Evolutionary conservation across 1,140 invertebrate species (phyloP).

Genomic region (Heliconius himera): DNA sequence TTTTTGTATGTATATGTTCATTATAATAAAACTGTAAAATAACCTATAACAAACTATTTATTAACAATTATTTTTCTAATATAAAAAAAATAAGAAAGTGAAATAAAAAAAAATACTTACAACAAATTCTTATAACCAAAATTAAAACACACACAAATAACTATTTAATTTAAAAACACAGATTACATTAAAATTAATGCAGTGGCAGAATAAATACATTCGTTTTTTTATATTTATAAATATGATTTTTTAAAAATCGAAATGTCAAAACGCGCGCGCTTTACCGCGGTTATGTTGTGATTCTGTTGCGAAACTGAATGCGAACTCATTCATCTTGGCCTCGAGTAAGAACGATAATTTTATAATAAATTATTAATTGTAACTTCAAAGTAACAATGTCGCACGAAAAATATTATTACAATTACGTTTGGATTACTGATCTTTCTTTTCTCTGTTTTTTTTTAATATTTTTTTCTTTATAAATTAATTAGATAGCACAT

Average conservation of each 20-base stretch:
- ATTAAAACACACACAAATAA: background rate
- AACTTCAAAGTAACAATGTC: background rate
- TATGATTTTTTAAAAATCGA: slow-evolving; percentile 20
- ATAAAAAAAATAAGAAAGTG: slow-evolving; percentile 1
- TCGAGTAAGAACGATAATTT: slow-evolving; percentile 18
- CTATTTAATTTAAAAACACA: slow-evolving; percentile 4
- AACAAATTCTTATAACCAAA: background rate
- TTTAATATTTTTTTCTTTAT: too few species aligned
- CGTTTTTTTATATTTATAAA: background rate
- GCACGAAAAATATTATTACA: background rate
- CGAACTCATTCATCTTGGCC: slow-evolving; percentile 22
- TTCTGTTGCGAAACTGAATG: slow-evolving; percentile 24
- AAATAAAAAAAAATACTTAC: slow-evolving; percentile 18
- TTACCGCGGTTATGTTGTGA: slow-evolving; percentile 20
- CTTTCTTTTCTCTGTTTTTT: too few species aligned
- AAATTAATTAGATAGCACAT: too few species aligned
- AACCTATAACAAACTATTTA: background rate
- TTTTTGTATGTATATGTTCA: too few species aligned
- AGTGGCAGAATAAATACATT: background rate
- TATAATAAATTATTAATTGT: slow-evolving; percentile 19
- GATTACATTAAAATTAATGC: background rate
- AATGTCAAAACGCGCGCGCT: slow-evolving; percentile 31
- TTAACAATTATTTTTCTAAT: background rate
- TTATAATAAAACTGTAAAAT: too few species aligned
- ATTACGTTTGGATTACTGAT: background rate